These are phyloP conservation scores for Bubo scandiacus DNA, from an alignment of 2,113 vertebrate genomes.

Conservation along the genomic window DNA sequence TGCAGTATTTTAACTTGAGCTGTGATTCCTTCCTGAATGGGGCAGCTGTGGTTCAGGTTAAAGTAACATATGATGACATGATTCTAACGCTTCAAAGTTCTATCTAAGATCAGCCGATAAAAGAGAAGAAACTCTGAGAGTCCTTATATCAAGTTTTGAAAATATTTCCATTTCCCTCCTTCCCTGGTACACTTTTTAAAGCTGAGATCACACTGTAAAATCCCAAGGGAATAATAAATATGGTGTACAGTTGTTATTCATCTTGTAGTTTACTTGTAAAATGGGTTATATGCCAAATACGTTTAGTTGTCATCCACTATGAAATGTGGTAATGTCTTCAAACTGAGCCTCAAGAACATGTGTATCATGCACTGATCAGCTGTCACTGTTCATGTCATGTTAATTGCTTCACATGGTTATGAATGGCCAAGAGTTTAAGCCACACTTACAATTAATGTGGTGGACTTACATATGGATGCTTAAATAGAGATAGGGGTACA, in stretches of 20 bases:
- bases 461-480: not conserved
- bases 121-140: not conserved
- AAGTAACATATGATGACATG: not conserved
- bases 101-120: not conserved
- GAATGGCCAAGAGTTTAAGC: not conserved
- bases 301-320: not conserved
- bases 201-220: not conserved
- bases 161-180: not conserved
- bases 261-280: not conserved
- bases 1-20: not conserved
- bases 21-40: not conserved
- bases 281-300: not conserved
- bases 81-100: not conserved
- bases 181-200: not conserved
- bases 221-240: not conserved
- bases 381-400: not conserved
- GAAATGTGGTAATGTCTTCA: not conserved
- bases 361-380: not conserved
- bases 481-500: fast-evolving
- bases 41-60: not conserved
- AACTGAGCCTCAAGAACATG: not conserved
- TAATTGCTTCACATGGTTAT: not conserved
- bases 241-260: not conserved
- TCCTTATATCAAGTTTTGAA: not conserved
- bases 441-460: fast-evolving